Base-by-base conservation (phyloP, 2,113 vertebrate genomes). In the Apaloderma vittatum region DNA sequence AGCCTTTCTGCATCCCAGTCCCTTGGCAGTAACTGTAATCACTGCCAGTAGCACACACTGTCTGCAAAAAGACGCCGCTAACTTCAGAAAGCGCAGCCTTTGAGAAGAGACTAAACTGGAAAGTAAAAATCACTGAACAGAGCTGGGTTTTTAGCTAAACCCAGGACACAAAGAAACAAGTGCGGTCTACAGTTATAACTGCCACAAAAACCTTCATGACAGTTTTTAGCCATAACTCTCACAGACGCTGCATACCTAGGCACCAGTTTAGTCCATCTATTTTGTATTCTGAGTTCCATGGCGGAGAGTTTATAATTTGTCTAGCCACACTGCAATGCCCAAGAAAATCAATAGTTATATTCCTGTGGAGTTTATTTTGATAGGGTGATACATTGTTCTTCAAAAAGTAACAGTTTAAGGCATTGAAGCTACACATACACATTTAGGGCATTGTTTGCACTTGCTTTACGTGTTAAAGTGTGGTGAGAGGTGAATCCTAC, bases 341-440 rank as follows among this genome's bases (percentile, higher is more conserved):
- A 58, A 87, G 71, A 78, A 96, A 84, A 95, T 89, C 88, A 74
- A 86, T 96, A 61, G 30, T 91, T 90, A 34, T 55, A 86, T 92
- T 90, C 40, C 68, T 84, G 68, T 81, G 32, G 55, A 86, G 43
- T 94, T 90, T 70, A 67, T 86, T 95, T 94, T 78, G 86, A 61
- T 95, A 75, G 37, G 30, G 37, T 93, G 74, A 91, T 90, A 55
- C 29, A 73, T 88, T 96, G 77, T 83, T 94, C 73, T 88, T 93
- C 80, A 70, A 3, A 84, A 89, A 92, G 62, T 85, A 92, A 89
- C 63, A 65, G 17, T 80, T 83, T 51, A 86, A 61, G 55, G 34
- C 62, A 62, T 30, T 86, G 75, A 90, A 63, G 43, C 63, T 86
- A 27, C 37, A 18, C 34, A 30, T 95, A 88, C 14, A 77, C 77